Evolutionary conservation across 2,888 invertebrate genomes (phyloP), one percentile per base, ranked within the genome.

Genomic region (Thereva nobilitata): DNA sequence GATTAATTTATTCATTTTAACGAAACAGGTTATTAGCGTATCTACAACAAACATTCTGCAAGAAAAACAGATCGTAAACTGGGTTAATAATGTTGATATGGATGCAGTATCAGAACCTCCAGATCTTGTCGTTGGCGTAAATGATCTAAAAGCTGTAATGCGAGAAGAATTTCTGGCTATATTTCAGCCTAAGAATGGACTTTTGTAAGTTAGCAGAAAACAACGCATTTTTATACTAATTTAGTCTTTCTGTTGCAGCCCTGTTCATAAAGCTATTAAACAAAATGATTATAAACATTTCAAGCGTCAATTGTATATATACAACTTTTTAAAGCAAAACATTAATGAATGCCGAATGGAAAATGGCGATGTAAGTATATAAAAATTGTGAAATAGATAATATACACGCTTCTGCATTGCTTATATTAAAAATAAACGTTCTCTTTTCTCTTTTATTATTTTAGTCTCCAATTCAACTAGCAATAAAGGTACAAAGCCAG

Each of bases 231-330:
- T 12, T 4, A 3, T 7, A 10, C 6, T 12, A 34, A 9, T 42
- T 45, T 55, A 5, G 40, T 55, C 37, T 35, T n/a, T 67, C 45
- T 64, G 7, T 56, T 56, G 3, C 12, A 72, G 72, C 7, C 72
- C 72, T n/a, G 69, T 73, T 12, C 72, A 73, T 23, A 57, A 59
- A 12, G 71, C 72, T 10, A 71, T 73, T 37, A 12, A 61, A 10
- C 35, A 64, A 5, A 71, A 71, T 34, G 68, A 72, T 9, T 9
- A 70, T 2, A 7, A 44, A 6, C 64, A 61, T 52, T 53, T 73
- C 0, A 67, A 63, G 54, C 67, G 68, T 7, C 72, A 72, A 61
- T 38, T 72, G 0, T 72, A 68, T 34, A 70, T 73, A 5, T 70
- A 69, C 54, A 65, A 68, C 1, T 69, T 50, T 55, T 57, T 56